A percentile compares a stretch with the other conserved stretches of the same genome.
phyloP scores from a whole-genome alignment of 1,140 invertebrate species.

The Caligus rogercresseyi region DNA sequence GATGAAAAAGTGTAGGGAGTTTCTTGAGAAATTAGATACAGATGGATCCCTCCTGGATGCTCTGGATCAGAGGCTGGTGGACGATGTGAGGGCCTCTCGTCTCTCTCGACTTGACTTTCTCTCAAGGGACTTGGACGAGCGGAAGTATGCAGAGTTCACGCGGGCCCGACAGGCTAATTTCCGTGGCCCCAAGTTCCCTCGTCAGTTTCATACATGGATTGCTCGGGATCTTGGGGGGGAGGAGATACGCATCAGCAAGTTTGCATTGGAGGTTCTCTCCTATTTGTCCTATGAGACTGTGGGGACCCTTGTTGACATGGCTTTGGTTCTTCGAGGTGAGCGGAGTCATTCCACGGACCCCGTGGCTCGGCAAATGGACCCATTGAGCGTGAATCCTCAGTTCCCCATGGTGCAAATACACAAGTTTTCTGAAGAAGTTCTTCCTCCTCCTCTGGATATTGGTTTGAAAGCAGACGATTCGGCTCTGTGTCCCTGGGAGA shows the following conservation, averaged over 20 bases:
- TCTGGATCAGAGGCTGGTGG: neutral
- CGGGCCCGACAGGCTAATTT: conserved; percentile 2
- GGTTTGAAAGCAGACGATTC: neutral
- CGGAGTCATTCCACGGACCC: neutral
- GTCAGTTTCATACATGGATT: conserved; percentile 1
- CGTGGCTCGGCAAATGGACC: neutral
- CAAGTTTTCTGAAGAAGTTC: neutral
- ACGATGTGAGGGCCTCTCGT: neutral
- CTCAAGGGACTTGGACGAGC: conserved; percentile 3
- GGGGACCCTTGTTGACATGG: conserved; percentile 1
- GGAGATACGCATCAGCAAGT: neutral
- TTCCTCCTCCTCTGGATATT: neutral
- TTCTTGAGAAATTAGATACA: conserved; percentile 1
- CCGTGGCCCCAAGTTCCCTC: neutral
- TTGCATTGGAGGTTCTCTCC: neutral
- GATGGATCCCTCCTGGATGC: neutral
- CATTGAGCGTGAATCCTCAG: conserved; percentile 19
- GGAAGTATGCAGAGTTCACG: conserved; percentile 11
- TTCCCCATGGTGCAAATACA: conserved; percentile 12
- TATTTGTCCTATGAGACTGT: conserved; percentile 9
- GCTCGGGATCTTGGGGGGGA: neutral
- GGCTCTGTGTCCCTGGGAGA: neutral
- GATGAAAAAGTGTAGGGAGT: neutral
- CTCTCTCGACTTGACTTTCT: neutral
- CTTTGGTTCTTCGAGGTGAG: neutral